Percentiles rank a stretch among this genome's conserved stretches.
These are phyloP conservation scores for Microctenopoma lineatum DNA, from an alignment of 2,797 vertebrate species.

Conservation along the genomic window DNA sequence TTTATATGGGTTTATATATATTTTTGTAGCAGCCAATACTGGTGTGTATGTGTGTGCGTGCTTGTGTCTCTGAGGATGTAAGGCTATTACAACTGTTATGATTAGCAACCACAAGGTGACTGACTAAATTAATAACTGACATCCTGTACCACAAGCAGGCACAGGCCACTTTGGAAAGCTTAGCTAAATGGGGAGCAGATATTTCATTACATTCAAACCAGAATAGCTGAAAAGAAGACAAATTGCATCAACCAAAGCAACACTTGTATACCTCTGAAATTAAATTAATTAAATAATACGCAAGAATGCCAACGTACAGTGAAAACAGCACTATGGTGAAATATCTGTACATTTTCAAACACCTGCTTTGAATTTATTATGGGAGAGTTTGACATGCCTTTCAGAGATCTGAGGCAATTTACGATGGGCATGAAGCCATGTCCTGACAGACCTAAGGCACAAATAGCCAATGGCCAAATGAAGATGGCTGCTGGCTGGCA, in stretches of 20 bases:
- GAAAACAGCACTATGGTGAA: constrained; percentile 9
- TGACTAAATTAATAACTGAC: constrained; percentile 66
- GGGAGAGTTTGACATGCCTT: constrained; percentile 24
- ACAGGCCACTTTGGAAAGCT: constrained; percentile 63
- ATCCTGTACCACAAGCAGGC: constrained; percentile 53
- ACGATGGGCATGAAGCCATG: constrained; percentile 37
- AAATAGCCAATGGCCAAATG: constrained; percentile 70
- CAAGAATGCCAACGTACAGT: not conserved
- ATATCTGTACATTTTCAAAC: constrained; percentile 10
- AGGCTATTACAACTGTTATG: constrained; percentile 63
- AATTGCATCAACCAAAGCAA: constrained; percentile 49
- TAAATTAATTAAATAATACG: constrained; percentile 2
- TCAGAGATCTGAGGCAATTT: constrained; percentile 37
- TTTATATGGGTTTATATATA: constrained; percentile 58
- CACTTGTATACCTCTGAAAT: constrained; percentile 21
- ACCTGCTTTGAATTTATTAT: constrained; percentile 41
- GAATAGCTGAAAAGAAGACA: constrained; percentile 64
- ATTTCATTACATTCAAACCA: constrained; percentile 68
- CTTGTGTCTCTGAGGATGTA: constrained; percentile 16
- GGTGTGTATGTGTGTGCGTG: not conserved
- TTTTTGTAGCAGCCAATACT: constrained; percentile 45
- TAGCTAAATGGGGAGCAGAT: constrained; percentile 64
- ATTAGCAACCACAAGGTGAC: constrained; percentile 67
- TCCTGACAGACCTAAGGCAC: constrained; percentile 52
- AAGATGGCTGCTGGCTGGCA: constrained; percentile 71